Percentiles rank a stretch among this genome's conserved stretches.
Conservation (phyloP, 2,113 vertebrate species). For the Podilymbus podiceps region DNA sequence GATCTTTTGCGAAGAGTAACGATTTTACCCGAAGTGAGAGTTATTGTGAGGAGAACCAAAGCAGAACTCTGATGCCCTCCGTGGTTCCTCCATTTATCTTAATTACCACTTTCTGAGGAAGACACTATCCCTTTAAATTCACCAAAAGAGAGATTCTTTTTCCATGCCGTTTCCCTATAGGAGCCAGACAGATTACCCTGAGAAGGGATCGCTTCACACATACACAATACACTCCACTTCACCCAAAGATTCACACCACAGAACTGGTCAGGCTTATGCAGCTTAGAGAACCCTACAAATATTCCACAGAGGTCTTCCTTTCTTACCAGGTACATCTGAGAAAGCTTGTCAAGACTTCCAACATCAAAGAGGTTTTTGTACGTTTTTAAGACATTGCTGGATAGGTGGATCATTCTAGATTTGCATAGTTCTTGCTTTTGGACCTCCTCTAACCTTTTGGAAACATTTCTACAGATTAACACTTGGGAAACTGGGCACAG, state of each 20-base stretch:
- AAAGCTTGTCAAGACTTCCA: not conserved
- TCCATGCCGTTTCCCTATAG: not conserved
- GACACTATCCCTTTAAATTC: not conserved
- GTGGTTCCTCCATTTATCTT: not conserved
- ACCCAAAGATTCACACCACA: not conserved
- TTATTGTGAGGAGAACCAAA: not conserved
- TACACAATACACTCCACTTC: not conserved
- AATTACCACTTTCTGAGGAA: not conserved
- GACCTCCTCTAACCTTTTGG: not conserved
- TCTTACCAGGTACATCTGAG: not conserved
- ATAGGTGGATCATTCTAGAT: not conserved
- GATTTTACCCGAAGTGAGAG: not conserved
- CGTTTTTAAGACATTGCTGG: not conserved
- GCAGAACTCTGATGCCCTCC: not conserved
- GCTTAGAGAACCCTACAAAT: not conserved
- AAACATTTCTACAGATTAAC: slow-evolving; percentile 1
- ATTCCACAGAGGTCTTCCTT: not conserved
- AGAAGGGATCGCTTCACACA: not conserved
- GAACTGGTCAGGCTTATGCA: not conserved
- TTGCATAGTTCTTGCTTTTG: not conserved
- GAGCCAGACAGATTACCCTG: not conserved
- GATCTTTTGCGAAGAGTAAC: not conserved
- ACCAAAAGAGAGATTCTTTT: not conserved
- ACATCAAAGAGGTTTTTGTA: not conserved
- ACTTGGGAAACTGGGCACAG: not conserved